phyloP scores from a whole-genome alignment of 2,113 vertebrate species.

The Plecotus auritus region DNA sequence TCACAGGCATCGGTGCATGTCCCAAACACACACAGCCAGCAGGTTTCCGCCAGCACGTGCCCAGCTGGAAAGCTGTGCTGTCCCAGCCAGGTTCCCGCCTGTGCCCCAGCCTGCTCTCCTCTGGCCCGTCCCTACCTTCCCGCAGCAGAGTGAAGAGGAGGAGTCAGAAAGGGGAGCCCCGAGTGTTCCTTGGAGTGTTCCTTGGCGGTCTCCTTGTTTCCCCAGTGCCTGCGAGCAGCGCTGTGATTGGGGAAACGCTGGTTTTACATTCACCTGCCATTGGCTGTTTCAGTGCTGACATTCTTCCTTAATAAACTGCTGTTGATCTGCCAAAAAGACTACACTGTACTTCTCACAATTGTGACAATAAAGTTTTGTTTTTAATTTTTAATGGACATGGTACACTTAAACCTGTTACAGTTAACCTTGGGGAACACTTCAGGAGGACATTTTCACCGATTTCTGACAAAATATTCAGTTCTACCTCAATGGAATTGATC shows the following conservation, averaged over 20 bases:
- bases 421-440: neutral
- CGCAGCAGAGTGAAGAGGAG: neutral
- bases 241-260: fast-evolving
- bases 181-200: neutral
- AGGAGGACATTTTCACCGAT: neutral
- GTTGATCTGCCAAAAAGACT: neutral
- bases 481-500: neutral
- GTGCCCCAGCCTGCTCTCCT: neutral
- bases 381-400: neutral
- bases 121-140: neutral
- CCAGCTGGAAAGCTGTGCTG: neutral
- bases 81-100: neutral
- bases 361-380: neutral
- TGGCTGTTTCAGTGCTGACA: neutral
- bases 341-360: neutral
- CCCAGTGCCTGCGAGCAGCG: neutral
- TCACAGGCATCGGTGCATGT: neutral
- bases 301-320: neutral
- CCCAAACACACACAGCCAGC: neutral
- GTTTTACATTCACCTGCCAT: neutral
- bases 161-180: neutral
- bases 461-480: neutral
- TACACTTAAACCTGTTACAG: neutral
- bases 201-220: neutral
- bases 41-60: neutral